phyloP scores from a whole-genome alignment of 2,888 invertebrate species.

The Mamestra brassicae region DNA sequence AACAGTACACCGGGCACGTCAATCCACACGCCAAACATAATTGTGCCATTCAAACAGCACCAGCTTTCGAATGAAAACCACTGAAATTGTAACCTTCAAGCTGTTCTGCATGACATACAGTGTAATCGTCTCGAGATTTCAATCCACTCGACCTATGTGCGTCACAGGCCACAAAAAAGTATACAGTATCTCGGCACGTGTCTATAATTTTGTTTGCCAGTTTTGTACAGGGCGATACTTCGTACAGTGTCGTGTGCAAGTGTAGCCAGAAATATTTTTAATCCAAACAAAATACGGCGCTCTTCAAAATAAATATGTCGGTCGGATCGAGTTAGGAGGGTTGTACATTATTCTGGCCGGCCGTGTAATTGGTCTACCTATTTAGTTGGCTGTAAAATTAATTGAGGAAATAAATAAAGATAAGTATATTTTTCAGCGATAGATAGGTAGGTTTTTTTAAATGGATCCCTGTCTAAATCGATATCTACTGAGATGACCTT shows the following conservation, averaged over 20 bases:
- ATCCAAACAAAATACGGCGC: constrained; percentile 88
- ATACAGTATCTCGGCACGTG: constrained; percentile 57
- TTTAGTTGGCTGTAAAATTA: not conserved
- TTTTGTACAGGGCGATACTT: constrained; percentile 71
- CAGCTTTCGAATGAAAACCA: constrained; percentile 9
- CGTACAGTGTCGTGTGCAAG: constrained; percentile 89
- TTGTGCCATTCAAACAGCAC: constrained; percentile 37
- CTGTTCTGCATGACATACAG: constrained; percentile 43
- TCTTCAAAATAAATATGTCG: constrained; percentile 89
- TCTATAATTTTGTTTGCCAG: constrained; percentile 63
- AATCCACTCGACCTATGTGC: constrained; percentile 56
- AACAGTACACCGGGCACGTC: constrained; percentile 38
- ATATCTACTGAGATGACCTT: too few relatives aligned
- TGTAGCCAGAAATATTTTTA: constrained; percentile 90
- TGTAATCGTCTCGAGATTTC: constrained; percentile 47
- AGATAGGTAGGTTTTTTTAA: too few relatives aligned
- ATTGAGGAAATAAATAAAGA: not conserved
- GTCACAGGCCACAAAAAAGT: constrained; percentile 65
- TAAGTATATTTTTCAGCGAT: not conserved
- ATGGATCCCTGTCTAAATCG: too few relatives aligned
- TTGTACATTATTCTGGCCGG: constrained; percentile 65
- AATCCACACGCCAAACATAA: constrained; percentile 40
- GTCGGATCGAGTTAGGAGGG: constrained; percentile 75
- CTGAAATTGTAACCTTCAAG: constrained; percentile 33
- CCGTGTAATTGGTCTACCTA: constrained; percentile 11